Conservation (phyloP, 2,888 invertebrate species). For the Lasioglossum leucozonium region DNA sequence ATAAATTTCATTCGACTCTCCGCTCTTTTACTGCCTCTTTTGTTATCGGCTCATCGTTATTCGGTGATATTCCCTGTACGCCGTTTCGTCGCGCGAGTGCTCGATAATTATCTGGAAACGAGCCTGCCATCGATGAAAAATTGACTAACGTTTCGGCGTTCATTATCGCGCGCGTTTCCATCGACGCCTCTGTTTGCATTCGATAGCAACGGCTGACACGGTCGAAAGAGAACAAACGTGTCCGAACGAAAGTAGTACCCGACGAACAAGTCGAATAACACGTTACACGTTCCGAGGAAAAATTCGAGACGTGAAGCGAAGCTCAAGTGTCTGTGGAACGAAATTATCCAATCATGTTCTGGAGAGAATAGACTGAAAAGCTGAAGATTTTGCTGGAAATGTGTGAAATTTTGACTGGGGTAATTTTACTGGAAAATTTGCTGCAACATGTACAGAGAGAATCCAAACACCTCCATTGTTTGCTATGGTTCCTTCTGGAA, state of each 20-base stretch:
- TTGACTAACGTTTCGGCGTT: background rate
- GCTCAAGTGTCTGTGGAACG: background rate
- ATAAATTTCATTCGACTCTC: constrained; percentile 13
- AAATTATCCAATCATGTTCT: background rate
- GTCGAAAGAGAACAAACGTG: background rate
- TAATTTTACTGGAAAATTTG: background rate
- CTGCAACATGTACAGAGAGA: background rate
- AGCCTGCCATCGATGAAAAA: background rate
- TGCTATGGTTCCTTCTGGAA: too few relatives aligned
- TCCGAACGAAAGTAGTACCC: background rate
- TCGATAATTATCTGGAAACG: constrained; percentile 5
- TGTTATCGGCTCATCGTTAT: constrained; percentile 16
- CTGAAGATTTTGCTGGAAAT: background rate
- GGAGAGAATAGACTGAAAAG: background rate
- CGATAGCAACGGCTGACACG: background rate
- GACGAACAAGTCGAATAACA: background rate
- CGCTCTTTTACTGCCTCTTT: background rate
- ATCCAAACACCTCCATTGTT: too few relatives aligned
- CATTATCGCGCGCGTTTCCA: background rate
- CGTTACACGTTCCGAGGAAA: background rate
- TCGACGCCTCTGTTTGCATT: background rate
- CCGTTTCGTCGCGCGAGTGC: background rate
- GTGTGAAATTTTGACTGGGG: background rate
- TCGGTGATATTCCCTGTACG: background rate
- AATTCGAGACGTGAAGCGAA: background rate